Evolutionary conservation across 2,797 vertebrate species (phyloP).

Genomic region (Rhynchotus rufescens): DNA sequence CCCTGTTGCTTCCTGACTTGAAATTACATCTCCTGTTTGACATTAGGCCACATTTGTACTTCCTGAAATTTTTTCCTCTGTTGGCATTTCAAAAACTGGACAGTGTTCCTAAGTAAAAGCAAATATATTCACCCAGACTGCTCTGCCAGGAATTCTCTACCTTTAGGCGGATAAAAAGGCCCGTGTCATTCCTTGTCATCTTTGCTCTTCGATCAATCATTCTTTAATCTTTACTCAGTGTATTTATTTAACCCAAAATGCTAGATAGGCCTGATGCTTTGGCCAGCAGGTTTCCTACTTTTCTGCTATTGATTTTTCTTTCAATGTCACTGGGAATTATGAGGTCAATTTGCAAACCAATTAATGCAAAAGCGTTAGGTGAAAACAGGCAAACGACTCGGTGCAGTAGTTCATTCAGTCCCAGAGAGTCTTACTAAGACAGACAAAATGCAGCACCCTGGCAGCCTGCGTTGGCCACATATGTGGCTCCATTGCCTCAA

Average conservation of each 20-base stretch:
- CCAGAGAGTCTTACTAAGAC: background rate
- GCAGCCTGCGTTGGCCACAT: background rate
- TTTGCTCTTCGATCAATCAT: background rate
- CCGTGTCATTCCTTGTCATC: background rate
- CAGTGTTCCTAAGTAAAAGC: background rate
- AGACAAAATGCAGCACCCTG: background rate
- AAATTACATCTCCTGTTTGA: conserved; percentile 31
- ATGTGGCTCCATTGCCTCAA: background rate
- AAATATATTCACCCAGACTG: background rate
- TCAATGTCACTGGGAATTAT: background rate
- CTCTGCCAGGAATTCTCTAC: background rate
- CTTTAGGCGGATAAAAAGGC: background rate
- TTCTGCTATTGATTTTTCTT: background rate
- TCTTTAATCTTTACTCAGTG: background rate
- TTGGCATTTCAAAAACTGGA: conserved; percentile 36
- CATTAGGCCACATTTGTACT: background rate
- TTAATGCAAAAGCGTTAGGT: background rate
- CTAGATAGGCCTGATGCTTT: background rate
- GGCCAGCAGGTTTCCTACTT: background rate
- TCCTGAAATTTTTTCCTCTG: background rate
- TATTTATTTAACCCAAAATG: background rate
- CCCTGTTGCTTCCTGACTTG: conserved; percentile 9
- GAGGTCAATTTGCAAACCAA: background rate
- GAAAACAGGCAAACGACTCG: background rate
- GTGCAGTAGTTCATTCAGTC: background rate